A percentile compares a stretch with the other conserved stretches of the same genome.
Evolutionary conservation across 2,113 vertebrate genomes (phyloP).

Genomic region (Probosciger aterrimus): DNA sequence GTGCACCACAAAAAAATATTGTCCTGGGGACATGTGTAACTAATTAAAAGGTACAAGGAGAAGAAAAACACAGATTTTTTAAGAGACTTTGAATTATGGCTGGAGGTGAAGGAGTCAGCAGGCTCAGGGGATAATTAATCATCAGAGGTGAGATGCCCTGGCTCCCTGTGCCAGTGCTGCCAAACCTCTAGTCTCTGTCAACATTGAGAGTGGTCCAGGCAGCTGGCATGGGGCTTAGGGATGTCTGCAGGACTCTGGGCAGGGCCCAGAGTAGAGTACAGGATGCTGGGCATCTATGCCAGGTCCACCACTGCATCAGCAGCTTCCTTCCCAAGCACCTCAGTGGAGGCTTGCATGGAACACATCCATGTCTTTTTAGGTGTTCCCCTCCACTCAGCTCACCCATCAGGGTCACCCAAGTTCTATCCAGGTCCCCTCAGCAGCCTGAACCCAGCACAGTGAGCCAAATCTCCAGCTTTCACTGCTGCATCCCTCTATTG

Average conservation of each 20-base stretch:
- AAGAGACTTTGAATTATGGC: slow-evolving; percentile 54
- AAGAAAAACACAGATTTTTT: slow-evolving; percentile 41
- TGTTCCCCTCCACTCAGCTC: not conserved
- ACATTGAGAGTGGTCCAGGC: not conserved
- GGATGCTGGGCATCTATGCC: not conserved
- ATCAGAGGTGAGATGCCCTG: slow-evolving; percentile 6
- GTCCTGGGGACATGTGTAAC: slow-evolving; percentile 50
- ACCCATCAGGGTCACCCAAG: not conserved
- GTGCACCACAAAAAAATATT: not conserved
- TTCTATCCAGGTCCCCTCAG: not conserved
- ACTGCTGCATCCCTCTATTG: not conserved
- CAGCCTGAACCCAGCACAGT: not conserved
- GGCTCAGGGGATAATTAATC: slow-evolving; percentile 57
- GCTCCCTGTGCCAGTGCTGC: not conserved
- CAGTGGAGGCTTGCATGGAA: accelerated
- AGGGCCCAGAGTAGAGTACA: not conserved
- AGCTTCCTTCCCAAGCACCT: not conserved
- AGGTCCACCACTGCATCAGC: accelerated
- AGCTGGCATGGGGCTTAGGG: not conserved
- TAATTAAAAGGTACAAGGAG: slow-evolving; percentile 53
- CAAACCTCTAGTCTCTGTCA: not conserved
- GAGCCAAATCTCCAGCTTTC: accelerated
- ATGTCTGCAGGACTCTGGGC: not conserved
- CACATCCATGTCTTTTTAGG: accelerated
- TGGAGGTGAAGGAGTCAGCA: slow-evolving; percentile 57